Evolutionary conservation across 2,113 vertebrate genomes (phyloP).

Genomic region (Redunca redunca): DNA sequence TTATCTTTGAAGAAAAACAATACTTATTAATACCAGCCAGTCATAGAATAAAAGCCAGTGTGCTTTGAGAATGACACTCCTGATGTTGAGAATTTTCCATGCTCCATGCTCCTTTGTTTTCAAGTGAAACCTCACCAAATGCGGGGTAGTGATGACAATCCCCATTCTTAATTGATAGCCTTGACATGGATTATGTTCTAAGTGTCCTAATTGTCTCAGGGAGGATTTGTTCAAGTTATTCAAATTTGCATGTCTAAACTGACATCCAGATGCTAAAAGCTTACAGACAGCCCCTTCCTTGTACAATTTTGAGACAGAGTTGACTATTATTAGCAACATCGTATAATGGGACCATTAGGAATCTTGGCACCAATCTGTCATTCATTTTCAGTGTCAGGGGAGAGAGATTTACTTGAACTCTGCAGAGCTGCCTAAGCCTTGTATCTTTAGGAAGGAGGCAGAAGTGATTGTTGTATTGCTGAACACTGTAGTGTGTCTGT

Average conservation of each 20-base stretch:
- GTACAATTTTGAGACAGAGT: constrained; percentile 28
- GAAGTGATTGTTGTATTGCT: background rate
- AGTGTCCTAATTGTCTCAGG: constrained; percentile 40
- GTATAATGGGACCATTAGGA: constrained; percentile 44
- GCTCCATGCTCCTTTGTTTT: background rate
- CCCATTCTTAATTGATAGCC: background rate
- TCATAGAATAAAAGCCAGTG: background rate
- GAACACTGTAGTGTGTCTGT: background rate
- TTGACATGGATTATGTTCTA: background rate
- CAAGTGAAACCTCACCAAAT: background rate
- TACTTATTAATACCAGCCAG: background rate
- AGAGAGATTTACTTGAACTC: constrained; percentile 43
- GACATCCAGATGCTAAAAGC: constrained; percentile 34
- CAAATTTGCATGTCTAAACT: background rate
- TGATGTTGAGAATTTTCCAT: background rate
- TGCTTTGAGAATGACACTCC: background rate
- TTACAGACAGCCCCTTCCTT: background rate
- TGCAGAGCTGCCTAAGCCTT: constrained; percentile 9
- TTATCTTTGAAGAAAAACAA: background rate
- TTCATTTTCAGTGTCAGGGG: background rate
- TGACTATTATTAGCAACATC: constrained; percentile 39
- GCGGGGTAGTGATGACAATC: background rate
- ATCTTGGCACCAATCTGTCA: constrained; percentile 36
- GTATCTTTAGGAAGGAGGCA: background rate
- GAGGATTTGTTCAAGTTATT: constrained; percentile 37